phyloP scores from a whole-genome alignment of 2,888 invertebrate genomes.

The Venustoraphidia nigricollis region DNA sequence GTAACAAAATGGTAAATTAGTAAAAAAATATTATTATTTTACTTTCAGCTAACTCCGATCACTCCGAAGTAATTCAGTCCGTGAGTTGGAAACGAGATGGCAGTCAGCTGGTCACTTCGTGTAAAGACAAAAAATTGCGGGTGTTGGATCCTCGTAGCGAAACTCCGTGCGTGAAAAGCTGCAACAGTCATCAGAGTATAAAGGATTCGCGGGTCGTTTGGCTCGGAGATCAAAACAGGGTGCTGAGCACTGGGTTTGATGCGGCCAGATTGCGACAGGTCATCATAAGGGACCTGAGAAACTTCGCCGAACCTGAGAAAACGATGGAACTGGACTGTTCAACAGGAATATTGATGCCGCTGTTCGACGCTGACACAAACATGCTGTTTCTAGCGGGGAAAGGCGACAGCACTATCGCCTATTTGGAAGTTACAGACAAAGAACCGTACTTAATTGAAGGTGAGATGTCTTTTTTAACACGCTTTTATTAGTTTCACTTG shows the following conservation, averaged over 20 bases:
- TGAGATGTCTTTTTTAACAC: background rate
- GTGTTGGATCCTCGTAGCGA: conserved; percentile 67
- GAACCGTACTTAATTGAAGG: conserved; percentile 80
- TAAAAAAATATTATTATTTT: conserved; percentile 1
- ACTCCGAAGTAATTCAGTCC: conserved; percentile 78
- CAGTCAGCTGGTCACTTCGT: conserved; percentile 63
- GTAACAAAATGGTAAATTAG: background rate
- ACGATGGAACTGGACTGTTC: conserved; percentile 71
- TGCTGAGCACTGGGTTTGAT: conserved; percentile 85
- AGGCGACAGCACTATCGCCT: conserved; percentile 82
- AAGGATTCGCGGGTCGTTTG: conserved; percentile 86
- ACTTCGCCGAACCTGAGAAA: conserved; percentile 60
- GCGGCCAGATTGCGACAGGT: conserved; percentile 75
- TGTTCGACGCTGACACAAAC: conserved; percentile 85
- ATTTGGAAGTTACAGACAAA: conserved; percentile 78
- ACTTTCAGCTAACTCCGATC: conserved; percentile 47
- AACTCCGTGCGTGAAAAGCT: conserved; percentile 40
- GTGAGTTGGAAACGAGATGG: conserved; percentile 86
- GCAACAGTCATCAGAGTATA: conserved; percentile 75
- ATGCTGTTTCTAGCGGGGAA: conserved; percentile 93
- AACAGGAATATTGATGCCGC: conserved; percentile 81
- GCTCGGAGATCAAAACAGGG: conserved; percentile 69
- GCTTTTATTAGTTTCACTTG: too few species aligned
- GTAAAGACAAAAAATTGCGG: conserved; percentile 81
- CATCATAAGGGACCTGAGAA: conserved; percentile 74